These are phyloP conservation scores for Megamerina dolium DNA, from an alignment of 2,888 invertebrate genomes.

Conservation along the genomic window DNA sequence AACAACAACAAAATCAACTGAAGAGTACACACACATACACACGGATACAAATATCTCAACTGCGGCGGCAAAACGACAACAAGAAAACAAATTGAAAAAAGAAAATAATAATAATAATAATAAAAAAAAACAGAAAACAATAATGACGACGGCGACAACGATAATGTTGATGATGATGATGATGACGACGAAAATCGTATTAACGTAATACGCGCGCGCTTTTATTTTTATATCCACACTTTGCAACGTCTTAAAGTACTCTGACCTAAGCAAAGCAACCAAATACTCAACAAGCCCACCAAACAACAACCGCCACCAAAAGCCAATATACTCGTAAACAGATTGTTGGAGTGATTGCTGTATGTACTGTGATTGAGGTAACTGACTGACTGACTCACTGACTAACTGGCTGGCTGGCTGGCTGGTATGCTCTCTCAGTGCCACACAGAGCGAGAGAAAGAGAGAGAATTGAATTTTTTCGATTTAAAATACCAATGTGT, in stretches of 20 bases:
- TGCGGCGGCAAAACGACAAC: neutral
- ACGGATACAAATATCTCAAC: neutral
- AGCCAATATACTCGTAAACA: too few species aligned
- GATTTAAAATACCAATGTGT: too few species aligned
- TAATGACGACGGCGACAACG: constrained; percentile 1
- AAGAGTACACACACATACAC: too few species aligned
- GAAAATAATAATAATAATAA: constrained; percentile 5
- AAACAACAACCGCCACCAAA: neutral
- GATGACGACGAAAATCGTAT: neutral
- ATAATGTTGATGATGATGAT: constrained; percentile 5
- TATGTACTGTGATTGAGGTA: too few species aligned
- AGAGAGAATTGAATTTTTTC: too few species aligned
- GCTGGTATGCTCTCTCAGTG: too few species aligned
- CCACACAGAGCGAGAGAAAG: too few species aligned
- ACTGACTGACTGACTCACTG: too few species aligned
- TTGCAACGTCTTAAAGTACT: constrained; percentile 19
- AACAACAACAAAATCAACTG: constrained; percentile 4
- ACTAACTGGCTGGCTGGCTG: too few species aligned
- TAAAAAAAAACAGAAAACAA: constrained; percentile 5
- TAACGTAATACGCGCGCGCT: neutral
- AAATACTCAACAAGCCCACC: constrained; percentile 9
- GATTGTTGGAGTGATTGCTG: too few species aligned
- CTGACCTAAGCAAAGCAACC: constrained; percentile 12
- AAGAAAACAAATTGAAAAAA: constrained; percentile 3
- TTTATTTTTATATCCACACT: constrained; percentile 9